A percentile compares a stretch with the other conserved stretches of the same genome.
phyloP scores from a whole-genome alignment of 2,113 vertebrate genomes.

The Brachypodius melanocephalos region DNA sequence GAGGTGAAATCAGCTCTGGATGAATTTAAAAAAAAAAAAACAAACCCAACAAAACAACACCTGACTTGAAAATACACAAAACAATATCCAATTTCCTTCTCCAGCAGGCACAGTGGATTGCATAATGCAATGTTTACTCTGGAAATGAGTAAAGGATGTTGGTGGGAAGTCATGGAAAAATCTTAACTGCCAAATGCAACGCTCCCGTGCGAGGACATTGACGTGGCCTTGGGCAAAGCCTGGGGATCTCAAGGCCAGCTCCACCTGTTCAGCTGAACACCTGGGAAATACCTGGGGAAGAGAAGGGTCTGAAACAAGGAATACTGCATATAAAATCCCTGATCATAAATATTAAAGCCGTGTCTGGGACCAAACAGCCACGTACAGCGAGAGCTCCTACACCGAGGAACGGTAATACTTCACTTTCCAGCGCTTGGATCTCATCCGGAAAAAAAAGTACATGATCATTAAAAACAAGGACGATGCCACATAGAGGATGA shows the following conservation, averaged over 20 bases:
- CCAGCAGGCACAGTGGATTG: neutral
- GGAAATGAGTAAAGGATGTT: neutral
- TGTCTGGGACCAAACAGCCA: neutral
- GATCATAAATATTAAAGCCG: constrained; percentile 43
- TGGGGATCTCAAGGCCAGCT: neutral
- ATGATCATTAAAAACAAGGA: constrained; percentile 91
- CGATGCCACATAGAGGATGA: constrained; percentile 86
- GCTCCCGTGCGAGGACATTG: neutral
- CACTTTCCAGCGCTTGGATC: constrained; percentile 84
- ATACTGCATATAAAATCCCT: constrained; percentile 63
- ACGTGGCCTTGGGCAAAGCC: neutral
- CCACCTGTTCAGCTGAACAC: neutral
- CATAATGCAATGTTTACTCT: neutral
- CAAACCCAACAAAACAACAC: neutral
- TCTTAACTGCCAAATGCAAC: neutral
- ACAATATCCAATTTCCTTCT: neutral
- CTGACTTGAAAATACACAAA: neutral
- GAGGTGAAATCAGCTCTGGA: neutral
- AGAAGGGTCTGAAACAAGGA: neutral
- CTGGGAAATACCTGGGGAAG: neutral
- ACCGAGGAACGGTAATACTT: constrained; percentile 72
- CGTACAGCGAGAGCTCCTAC: constrained; percentile 35
- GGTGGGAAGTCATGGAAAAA: neutral
- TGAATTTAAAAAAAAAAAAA: neutral
- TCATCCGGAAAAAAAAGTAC: constrained; percentile 90